Conservation (phyloP, 2,113 vertebrate genomes). For the Lepisosteus oculatus region DNA sequence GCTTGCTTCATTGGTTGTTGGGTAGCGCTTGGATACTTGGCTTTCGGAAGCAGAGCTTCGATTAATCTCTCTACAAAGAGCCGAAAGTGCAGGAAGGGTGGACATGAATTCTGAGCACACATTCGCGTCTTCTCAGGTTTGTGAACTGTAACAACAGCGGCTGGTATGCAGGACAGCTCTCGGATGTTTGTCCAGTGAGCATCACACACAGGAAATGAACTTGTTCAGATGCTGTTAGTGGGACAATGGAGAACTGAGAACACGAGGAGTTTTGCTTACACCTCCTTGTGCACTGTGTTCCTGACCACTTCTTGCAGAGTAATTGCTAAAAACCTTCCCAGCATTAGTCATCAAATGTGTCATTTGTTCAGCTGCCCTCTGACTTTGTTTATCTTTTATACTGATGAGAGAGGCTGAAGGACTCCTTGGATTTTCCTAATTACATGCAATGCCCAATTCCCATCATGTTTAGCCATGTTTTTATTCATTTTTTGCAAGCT, state of each 20-base stretch:
- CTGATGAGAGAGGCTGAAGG: too few relatives aligned
- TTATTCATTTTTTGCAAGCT: too few relatives aligned
- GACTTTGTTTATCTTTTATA: too few relatives aligned
- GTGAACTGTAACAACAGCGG: background rate
- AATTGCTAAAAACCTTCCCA: background rate
- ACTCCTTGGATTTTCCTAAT: too few relatives aligned
- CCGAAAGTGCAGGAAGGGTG: background rate
- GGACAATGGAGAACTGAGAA: background rate
- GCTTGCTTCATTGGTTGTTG: background rate
- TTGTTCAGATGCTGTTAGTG: background rate
- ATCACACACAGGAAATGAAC: background rate
- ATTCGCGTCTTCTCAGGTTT: background rate
- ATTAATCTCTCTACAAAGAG: background rate
- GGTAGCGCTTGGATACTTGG: background rate
- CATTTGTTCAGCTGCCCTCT: too few relatives aligned
- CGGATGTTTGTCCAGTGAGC: conserved; percentile 1
- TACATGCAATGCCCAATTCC: too few relatives aligned
- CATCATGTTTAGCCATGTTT: too few relatives aligned
- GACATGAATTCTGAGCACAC: background rate
- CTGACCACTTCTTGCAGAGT: background rate
- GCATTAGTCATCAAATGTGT: background rate
- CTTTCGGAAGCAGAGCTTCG: background rate
- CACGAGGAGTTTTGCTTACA: background rate
- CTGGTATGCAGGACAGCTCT: background rate
- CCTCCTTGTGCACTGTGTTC: background rate